Percentiles rank a stretch among this genome's conserved stretches.
phyloP scores from a whole-genome alignment of 2,113 vertebrate species.

The Panthera tigris region DNA sequence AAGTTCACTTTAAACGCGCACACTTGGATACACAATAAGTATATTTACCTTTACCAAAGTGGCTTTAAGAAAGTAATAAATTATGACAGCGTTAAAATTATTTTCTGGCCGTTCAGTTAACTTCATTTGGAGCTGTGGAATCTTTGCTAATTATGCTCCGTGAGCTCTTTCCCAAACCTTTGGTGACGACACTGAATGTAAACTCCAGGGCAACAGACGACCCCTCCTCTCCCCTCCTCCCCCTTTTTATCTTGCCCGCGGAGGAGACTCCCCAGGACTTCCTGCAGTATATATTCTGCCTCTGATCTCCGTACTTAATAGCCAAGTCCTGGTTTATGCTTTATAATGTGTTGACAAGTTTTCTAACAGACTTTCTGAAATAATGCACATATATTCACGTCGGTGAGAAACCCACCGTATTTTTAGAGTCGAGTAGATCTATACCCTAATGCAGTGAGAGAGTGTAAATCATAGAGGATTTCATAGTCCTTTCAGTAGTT shows the following conservation, averaged over 20 bases:
- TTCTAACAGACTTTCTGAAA: constrained; percentile 89
- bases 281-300: constrained; percentile 80
- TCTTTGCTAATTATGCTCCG: constrained; percentile 77
- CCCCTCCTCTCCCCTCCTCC: constrained; percentile 62
- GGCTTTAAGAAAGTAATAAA: constrained; percentile 83
- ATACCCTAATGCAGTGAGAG: constrained; percentile 88
- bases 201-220: constrained; percentile 78
- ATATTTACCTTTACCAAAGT: constrained; percentile 82
- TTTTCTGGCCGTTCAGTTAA: constrained; percentile 82
- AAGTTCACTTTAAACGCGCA: constrained; percentile 77
- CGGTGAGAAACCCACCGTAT: constrained; percentile 86
- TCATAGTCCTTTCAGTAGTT: constrained; percentile 91
- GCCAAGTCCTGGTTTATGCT: constrained; percentile 86
- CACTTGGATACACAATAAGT: constrained; percentile 75
- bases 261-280: constrained; percentile 83
- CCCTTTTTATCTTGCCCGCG: constrained; percentile 71
- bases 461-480: constrained; percentile 89
- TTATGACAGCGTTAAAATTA: constrained; percentile 84
- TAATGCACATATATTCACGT: constrained; percentile 88
- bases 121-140: constrained; percentile 76
- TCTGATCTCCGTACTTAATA: constrained; percentile 86
- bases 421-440: constrained; percentile 87
- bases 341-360: constrained; percentile 90
- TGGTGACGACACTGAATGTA: constrained; percentile 75
- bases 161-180: constrained; percentile 78